Evolutionary conservation across 1,140 invertebrate species (phyloP).

Genomic region (Papilio polyxenes): DNA sequence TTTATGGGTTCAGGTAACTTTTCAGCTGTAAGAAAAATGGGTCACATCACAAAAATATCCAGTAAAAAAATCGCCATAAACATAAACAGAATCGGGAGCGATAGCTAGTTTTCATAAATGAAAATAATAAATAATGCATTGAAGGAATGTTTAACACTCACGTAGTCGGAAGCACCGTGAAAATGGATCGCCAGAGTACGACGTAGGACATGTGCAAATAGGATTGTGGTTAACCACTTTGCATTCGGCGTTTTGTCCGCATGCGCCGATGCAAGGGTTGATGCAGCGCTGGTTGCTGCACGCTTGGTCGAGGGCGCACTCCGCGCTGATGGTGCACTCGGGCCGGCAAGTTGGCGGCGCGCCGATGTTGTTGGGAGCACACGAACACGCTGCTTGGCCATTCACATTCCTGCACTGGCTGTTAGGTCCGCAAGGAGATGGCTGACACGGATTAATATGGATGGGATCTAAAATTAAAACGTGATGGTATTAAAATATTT

Average conservation of each 20-base stretch:
- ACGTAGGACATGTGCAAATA: slow-evolving; percentile 83
- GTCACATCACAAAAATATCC: background rate
- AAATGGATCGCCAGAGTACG: slow-evolving; percentile 84
- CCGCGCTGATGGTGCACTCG: slow-evolving; percentile 82
- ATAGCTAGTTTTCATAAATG: slow-evolving; percentile 6
- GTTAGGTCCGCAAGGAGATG: slow-evolving; percentile 84
- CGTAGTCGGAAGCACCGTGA: slow-evolving; percentile 82
- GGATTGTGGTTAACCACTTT: slow-evolving; percentile 85
- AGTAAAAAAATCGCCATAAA: background rate
- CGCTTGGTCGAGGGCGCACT: slow-evolving; percentile 81
- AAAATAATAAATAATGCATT: slow-evolving; percentile 24
- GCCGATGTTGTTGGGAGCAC: slow-evolving; percentile 84
- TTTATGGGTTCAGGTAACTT: slow-evolving; percentile 79
- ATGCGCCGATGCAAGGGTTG: slow-evolving; percentile 84
- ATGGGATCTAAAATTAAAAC: slow-evolving; percentile 65
- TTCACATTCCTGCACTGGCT: slow-evolving; percentile 83
- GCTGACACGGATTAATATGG: slow-evolving; percentile 80
- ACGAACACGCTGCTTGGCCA: slow-evolving; percentile 83
- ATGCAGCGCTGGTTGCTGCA: slow-evolving; percentile 83
- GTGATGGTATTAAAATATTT: slow-evolving; percentile 14
- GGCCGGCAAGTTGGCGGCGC: slow-evolving; percentile 83
- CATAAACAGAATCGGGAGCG: background rate
- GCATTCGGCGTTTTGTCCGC: slow-evolving; percentile 83
- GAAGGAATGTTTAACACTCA: slow-evolving; percentile 56
- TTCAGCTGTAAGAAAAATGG: slow-evolving; percentile 59